Base-by-base conservation (phyloP, 2,113 vertebrate genomes). In the Macquaria ambigua region DNA sequence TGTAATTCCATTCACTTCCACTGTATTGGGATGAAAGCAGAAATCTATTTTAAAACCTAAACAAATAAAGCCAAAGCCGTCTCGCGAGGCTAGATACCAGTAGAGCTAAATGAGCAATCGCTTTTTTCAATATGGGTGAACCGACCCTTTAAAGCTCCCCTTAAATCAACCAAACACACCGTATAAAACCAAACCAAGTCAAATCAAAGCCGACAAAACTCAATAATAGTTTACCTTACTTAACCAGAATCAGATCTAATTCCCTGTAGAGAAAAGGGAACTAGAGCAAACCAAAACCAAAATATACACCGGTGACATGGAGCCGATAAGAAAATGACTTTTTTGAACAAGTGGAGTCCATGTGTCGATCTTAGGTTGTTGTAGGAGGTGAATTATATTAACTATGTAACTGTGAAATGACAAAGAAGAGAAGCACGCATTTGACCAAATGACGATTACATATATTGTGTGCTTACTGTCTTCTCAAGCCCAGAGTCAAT, bases 381-480 rank as follows among this genome's bases (percentile, higher is more conserved):
- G 64, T 62, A 31, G 43, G 16, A 14, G 48, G 46, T 58, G 25
- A 77, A 77, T 20, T 20, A 1, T 55, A 87, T 64, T 48, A 74
- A 41, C 25, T 41, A 28, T 52, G 37, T 58, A 52, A 58, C 15
- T n/a, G 14, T 25, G 8, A 56, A 9, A 61, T 21, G 25, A 50
- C 18, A 31, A 48, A 66, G 21, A 52, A 16, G 28, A 62, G 2
- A 52, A 76, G 10, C 18, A 37, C 4, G 10, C 8, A 8, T 52
- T 28, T 55, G 16, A 74, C 9, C 39, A 73, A 66, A 66, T 66
- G n/a, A 48, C 3, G 3, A 39, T 28, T 28, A 15, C 56, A 28
- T 43, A 43, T 16, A n/a, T 31, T 59, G 56, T 43, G 25, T 50
- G 73, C 37, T 39, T 18, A 10, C 21, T 12, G 1, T 84, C 34